Conservation (phyloP, 2,888 invertebrate species). For the Dynastes grantii region DNA sequence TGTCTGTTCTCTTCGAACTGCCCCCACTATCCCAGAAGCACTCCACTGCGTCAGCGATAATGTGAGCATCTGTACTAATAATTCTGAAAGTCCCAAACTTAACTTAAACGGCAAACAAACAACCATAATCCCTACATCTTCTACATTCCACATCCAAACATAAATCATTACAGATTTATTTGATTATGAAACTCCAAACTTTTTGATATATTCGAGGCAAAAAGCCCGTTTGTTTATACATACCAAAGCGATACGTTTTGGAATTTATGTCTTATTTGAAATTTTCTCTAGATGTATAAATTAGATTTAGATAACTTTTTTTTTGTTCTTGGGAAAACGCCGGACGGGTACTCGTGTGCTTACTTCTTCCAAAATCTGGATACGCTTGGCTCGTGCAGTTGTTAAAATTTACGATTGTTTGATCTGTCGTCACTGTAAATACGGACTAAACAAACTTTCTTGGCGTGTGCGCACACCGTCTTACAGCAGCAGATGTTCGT, state of each 20-base stretch:
- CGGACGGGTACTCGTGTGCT: neutral
- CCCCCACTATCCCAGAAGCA: too few relatives aligned
- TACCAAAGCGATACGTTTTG: neutral
- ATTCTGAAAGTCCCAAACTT: too few relatives aligned
- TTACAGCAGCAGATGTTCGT: slow-evolving; percentile 5
- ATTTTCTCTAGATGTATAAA: slow-evolving; percentile 18
- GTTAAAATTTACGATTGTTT: slow-evolving; percentile 27
- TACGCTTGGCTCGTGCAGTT: neutral
- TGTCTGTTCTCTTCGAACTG: too few relatives aligned
- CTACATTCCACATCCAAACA: neutral
- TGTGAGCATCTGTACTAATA: too few relatives aligned
- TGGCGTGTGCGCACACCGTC: slow-evolving; percentile 12
- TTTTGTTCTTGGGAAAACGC: neutral
- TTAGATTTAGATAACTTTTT: slow-evolving; percentile 16
- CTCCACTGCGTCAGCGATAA: too few relatives aligned
- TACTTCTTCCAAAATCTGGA: slow-evolving; percentile 1
- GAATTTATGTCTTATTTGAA: slow-evolving; percentile 17
- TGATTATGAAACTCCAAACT: slow-evolving; percentile 6
- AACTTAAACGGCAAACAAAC: neutral
- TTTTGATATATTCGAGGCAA: slow-evolving; percentile 13
- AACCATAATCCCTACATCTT: neutral
- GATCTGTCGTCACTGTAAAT: slow-evolving; percentile 14
- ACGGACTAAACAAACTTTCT: slow-evolving; percentile 18
- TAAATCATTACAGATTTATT: slow-evolving; percentile 4
- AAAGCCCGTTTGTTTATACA: neutral